Base-by-base conservation (phyloP, 2,113 vertebrate genomes). In the Tiliqua scincoides region DNA sequence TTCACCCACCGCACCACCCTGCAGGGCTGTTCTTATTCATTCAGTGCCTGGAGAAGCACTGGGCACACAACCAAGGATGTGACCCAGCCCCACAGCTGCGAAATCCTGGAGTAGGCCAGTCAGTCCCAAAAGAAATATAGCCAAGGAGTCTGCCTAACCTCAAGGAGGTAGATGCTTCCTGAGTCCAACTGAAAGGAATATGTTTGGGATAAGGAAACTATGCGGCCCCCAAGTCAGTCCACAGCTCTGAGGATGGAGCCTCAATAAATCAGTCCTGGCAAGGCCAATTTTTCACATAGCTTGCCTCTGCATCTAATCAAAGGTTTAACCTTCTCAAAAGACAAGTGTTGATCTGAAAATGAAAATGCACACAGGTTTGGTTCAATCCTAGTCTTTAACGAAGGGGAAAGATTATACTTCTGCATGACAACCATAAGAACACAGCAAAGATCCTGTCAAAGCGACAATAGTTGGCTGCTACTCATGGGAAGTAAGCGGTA, bases 401-500 rank as follows among this genome's bases (percentile, higher is more conserved):
- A 67, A 82, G 0, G 2, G 57, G 84, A 73, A 7, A 27, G 25
- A 23, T 79, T 0, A 83, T 65, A 23, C 71, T 89, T 90, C 91
- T 61, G 63, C 35, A 59, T 86, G 20, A 68, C 32, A 88, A 30
- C 70, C 82, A 83, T 90, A 88, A 70, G 81, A 88, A 89, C 57
- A 54, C 25, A 91, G 84, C 52, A 89, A 92, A 91, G 89, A 93
- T 85, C 91, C 88, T 92, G 90, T 92, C 88, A 57, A 12, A 12
- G 54, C 17, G 10, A 57, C 4, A 57, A 57, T 57, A 12, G 54
- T 17, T 93, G 43, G 91, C 82, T 90, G 86, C 67, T 87, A 83
- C 35, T 62, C 87, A 72, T 0, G 0, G 12, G 63, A 88, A 87
- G 85, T 82, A 89, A 1, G 68, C 68, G 20, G 30, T 88, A 67